phyloP scores from a whole-genome alignment of 2,113 vertebrate species.

The Catharus minimus region DNA sequence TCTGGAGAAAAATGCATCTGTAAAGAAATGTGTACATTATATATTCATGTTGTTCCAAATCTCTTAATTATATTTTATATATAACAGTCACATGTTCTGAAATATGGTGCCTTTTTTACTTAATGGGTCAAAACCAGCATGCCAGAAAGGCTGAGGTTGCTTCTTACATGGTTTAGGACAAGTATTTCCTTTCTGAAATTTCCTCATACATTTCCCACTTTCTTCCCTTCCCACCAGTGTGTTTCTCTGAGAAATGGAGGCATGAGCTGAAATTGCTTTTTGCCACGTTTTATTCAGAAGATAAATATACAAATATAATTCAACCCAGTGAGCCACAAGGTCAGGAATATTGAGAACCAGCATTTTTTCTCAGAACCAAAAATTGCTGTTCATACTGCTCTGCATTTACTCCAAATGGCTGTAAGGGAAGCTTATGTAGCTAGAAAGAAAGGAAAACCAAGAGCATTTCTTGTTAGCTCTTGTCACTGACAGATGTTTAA shows the following conservation, averaged over 20 bases:
- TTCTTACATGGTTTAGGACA: not conserved
- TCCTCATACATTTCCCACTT: not conserved
- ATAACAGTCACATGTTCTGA: conserved; percentile 22
- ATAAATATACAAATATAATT: conserved; percentile 1
- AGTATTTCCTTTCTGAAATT: not conserved
- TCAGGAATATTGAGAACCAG: not conserved
- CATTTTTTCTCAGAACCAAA: conserved; percentile 10
- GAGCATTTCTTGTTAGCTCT: conserved; percentile 11
- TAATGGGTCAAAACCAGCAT: not conserved
- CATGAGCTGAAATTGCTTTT: not conserved
- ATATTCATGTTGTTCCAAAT: conserved; percentile 49
- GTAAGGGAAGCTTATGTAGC: not conserved
- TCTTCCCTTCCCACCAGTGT: not conserved
- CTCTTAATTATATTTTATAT: conserved; percentile 67
- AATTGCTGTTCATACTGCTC: not conserved
- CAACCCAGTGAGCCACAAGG: not conserved
- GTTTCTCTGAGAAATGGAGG: not conserved
- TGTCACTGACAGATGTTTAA: not conserved
- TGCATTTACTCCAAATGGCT: not conserved
- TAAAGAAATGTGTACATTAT: conserved; percentile 58
- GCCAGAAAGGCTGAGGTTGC: not conserved
- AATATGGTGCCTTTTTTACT: conserved; percentile 20
- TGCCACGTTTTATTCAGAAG: not conserved
- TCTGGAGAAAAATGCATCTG: conserved; percentile 63
- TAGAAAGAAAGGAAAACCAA: not conserved